These are phyloP conservation scores for Hylia prasina DNA, from an alignment of 2,113 vertebrate species.

Conservation along the genomic window DNA sequence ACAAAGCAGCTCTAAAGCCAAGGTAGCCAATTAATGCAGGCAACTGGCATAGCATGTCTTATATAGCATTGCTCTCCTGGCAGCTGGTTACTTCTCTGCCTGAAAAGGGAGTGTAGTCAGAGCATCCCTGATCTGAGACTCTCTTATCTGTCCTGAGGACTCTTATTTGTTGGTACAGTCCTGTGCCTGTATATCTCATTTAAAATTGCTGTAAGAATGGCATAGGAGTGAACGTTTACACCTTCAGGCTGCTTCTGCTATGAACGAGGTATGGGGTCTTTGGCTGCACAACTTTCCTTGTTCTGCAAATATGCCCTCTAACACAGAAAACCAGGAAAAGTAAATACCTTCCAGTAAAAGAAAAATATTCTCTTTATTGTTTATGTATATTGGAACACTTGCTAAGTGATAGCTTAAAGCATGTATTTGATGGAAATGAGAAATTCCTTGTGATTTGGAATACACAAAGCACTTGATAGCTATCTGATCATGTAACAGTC, in stretches of 20 bases:
- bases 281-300: not conserved
- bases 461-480: not conserved
- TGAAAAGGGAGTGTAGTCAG: not conserved
- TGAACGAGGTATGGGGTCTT: rapidly evolving
- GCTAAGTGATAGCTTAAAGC: not conserved
- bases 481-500: not conserved
- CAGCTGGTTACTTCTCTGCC: not conserved
- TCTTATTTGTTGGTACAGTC: not conserved
- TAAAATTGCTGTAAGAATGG: not conserved
- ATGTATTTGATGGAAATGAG: not conserved
- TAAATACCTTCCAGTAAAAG: not conserved
- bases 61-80: not conserved
- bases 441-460: not conserved
- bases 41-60: not conserved
- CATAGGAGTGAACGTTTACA: not conserved
- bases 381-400: not conserved
- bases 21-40: not conserved
- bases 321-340: not conserved
- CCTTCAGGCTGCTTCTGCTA: not conserved
- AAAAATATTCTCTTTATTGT: not conserved
- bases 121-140: not conserved
- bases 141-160: not conserved
- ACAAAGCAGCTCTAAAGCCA: not conserved
- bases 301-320: not conserved
- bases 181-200: not conserved